These are phyloP conservation scores for Dissostichus mawsoni DNA, from an alignment of 2,113 vertebrate species.

Conservation along the genomic window DNA sequence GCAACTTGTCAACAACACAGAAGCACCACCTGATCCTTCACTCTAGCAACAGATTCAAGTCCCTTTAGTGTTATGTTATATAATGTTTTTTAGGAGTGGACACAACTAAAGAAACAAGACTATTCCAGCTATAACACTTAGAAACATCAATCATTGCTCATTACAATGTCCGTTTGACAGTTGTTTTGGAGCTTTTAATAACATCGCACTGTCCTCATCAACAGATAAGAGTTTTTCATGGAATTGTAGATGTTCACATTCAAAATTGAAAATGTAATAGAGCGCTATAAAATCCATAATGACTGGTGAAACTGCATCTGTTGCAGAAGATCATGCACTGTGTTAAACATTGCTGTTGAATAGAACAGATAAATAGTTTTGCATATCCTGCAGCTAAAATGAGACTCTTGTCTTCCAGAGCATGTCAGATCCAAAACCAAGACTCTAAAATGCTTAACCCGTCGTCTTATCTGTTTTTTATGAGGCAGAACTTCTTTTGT, in stretches of 20 bases:
- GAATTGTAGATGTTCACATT: neutral
- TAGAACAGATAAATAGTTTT: neutral
- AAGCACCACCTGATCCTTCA: conserved; percentile 9
- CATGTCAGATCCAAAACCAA: conserved; percentile 33
- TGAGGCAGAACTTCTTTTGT: conserved; percentile 27
- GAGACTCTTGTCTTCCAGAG: conserved; percentile 31
- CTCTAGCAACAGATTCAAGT: neutral
- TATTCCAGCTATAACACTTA: neutral
- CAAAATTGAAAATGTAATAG: neutral
- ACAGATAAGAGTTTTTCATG: neutral
- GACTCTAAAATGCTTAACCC: conserved; percentile 12
- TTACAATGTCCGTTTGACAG: neutral
- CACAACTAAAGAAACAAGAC: neutral
- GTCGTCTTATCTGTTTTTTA: conserved; percentile 8
- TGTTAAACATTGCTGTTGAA: neutral
- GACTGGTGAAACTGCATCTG: neutral
- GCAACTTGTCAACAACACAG: conserved; percentile 13
- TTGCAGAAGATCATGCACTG: neutral
- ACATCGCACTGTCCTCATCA: neutral
- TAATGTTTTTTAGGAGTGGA: conserved; percentile 19
- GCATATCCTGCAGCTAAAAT: conserved; percentile 38
- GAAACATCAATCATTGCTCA: neutral
- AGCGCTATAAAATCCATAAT: neutral
- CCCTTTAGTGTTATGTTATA: neutral
- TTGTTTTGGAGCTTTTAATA: neutral